Evolutionary conservation across 2,888 invertebrate genomes (phyloP).

Genomic region (Sarcophaga carnaria): DNA sequence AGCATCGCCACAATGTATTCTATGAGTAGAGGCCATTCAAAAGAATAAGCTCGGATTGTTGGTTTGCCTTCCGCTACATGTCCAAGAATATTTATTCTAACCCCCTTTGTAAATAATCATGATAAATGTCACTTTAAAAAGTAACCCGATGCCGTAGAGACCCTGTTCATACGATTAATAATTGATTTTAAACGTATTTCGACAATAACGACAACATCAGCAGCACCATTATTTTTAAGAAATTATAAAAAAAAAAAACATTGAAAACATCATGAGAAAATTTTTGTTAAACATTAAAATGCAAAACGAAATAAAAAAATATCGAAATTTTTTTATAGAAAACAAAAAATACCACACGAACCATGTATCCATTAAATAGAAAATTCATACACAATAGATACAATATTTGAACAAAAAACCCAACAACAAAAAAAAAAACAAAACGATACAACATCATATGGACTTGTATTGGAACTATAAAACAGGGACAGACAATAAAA

Average conservation of each 20-base stretch:
- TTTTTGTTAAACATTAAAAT: conserved; percentile 33
- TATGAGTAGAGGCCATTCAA: no score
- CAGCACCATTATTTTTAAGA: background rate
- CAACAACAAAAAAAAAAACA: background rate
- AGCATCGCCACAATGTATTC: no score
- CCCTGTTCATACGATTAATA: background rate
- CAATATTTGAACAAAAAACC: background rate
- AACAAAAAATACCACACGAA: no score
- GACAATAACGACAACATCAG: conserved; percentile 27
- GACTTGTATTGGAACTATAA: background rate
- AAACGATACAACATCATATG: background rate
- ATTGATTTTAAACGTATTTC: conserved; percentile 52
- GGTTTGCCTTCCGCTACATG: no score
- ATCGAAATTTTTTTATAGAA: background rate
- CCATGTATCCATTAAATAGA: conserved; percentile 18
- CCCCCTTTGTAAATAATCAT: no score
- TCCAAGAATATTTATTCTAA: no score
- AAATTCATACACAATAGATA: conserved; percentile 17
- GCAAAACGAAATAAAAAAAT: conserved; percentile 51
- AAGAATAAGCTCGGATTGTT: no score
- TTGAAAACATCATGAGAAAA: conserved; percentile 46
- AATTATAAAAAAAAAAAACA: background rate
- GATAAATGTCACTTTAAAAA: no score
- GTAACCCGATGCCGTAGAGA: no score
- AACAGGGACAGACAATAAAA: background rate